Evolutionary conservation across 2,797 vertebrate genomes (phyloP).

Genomic region (Pteropus rufus): DNA sequence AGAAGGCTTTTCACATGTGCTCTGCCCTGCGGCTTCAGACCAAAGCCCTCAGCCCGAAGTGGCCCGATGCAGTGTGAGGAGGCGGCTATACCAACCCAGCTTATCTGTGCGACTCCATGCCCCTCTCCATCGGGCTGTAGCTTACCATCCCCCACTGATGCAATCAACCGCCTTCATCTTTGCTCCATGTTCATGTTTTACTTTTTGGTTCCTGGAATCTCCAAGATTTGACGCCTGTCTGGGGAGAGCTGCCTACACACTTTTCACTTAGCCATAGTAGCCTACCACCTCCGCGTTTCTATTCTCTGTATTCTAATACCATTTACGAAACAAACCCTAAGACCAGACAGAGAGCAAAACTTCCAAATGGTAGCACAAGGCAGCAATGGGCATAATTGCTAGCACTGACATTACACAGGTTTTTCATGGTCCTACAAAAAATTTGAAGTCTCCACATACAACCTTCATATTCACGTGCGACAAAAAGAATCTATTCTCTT

Average conservation of each 20-base stretch:
- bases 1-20: not conserved
- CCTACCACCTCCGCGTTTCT: not conserved
- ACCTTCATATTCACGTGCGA: not conserved
- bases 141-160: not conserved
- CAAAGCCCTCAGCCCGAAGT: not conserved
- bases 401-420: not conserved
- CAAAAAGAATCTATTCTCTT: not conserved
- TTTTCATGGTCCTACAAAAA: not conserved
- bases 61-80: not conserved
- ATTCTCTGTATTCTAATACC: not conserved
- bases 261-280: not conserved
- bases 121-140: no score
- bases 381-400: no score
- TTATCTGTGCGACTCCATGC: no score
- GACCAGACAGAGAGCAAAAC: not conserved
- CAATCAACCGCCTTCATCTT: not conserved
- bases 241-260: not conserved
- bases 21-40: not conserved
- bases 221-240: not conserved
- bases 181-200: not conserved
- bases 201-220: not conserved
- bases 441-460: not conserved
- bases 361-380: not conserved
- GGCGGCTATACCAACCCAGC: rapidly evolving
- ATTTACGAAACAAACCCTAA: not conserved